These are phyloP conservation scores for Synergus gifuensis DNA, from an alignment of 2,888 invertebrate genomes.

Conservation along the genomic window DNA sequence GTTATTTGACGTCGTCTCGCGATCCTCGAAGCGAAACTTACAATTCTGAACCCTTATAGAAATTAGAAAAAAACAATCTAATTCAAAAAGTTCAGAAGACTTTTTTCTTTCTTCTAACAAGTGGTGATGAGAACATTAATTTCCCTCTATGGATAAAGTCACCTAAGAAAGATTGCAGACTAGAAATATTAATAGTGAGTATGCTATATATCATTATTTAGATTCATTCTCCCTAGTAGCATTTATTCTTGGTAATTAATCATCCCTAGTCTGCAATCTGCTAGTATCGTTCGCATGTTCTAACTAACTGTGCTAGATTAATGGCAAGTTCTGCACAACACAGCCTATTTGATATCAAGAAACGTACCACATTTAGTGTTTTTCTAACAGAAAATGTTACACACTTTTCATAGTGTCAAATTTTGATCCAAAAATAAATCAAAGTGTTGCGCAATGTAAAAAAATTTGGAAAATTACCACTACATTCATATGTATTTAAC, in stretches of 20 bases:
- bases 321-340: conserved; percentile 50
- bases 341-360: conserved; percentile 28
- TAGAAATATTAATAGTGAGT: conserved; percentile 57
- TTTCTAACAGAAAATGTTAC: background rate
- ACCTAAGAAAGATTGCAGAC: conserved; percentile 31
- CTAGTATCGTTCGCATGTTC: conserved; percentile 51
- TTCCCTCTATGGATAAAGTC: background rate
- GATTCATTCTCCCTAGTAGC: conserved; percentile 58
- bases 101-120: background rate
- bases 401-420: too few species aligned
- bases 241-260: conserved; percentile 61
- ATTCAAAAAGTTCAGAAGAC: background rate
- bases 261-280: conserved; percentile 57
- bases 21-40: too few species aligned
- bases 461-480: too few species aligned
- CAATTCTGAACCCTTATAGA: too few species aligned
- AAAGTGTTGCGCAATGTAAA: too few species aligned
- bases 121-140: background rate
- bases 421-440: too few species aligned
- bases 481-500: too few species aligned
- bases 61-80: background rate
- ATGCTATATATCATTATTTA: conserved; percentile 63
- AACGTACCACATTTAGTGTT: background rate
- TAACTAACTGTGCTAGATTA: conserved; percentile 61
- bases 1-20: too few species aligned